Percentiles rank a stretch among this genome's conserved stretches.
phyloP scores from a whole-genome alignment of 1,140 invertebrate genomes.

The Ephestia elutella region DNA sequence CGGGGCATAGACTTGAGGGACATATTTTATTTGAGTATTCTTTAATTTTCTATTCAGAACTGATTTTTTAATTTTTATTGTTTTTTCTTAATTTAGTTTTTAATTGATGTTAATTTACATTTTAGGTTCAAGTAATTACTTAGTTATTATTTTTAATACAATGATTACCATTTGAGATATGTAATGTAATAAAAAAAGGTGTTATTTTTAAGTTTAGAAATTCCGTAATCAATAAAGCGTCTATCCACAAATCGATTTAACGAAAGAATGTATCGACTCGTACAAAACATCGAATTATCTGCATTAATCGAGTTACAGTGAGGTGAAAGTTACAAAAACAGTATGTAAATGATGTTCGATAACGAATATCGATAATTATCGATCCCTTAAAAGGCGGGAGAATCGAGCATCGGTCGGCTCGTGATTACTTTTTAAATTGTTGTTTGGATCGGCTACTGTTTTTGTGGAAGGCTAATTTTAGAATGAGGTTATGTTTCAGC shows the following conservation, averaged over 20 bases:
- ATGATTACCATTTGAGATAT: too few species aligned
- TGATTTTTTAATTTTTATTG: too few species aligned
- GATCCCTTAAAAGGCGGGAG: conserved; percentile 52
- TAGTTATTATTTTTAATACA: too few species aligned
- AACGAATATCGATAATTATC: conserved; percentile 43
- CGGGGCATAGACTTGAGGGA: too few species aligned
- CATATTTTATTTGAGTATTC: too few species aligned
- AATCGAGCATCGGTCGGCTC: conserved; percentile 42
- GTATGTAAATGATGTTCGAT: conserved; percentile 42
- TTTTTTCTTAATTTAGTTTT: too few species aligned
- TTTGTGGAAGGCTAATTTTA: background rate
- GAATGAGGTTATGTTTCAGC: background rate
- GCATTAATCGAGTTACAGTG: conserved; percentile 21
- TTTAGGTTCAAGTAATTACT: too few species aligned
- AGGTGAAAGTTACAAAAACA: conserved; percentile 47
- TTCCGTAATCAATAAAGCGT: background rate
- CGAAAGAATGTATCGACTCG: background rate
- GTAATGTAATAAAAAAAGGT: too few species aligned
- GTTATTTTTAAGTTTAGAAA: too few species aligned
- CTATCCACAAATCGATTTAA: background rate
- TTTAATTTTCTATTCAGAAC: too few species aligned
- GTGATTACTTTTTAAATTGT: conserved; percentile 64
- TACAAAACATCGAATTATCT: background rate
- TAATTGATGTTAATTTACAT: too few species aligned
- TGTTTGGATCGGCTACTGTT: conserved; percentile 6